Percentiles rank a stretch among this genome's conserved stretches.
phyloP scores from a whole-genome alignment of 2,888 invertebrate species.

The Pterostichus madidus region DNA sequence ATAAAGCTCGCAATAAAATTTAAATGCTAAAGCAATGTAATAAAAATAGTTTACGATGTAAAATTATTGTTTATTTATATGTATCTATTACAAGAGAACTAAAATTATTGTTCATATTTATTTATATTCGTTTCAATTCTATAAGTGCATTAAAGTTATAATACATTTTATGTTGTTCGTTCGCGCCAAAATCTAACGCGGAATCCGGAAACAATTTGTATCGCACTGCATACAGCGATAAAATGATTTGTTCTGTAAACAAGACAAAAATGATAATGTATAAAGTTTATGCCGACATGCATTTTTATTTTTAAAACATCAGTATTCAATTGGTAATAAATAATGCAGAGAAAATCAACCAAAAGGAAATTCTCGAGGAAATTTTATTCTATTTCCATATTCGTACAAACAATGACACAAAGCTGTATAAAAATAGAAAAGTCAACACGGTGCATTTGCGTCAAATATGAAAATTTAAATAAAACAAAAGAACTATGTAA shows the following conservation, averaged over 20 bases:
- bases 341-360: no score
- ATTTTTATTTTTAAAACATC: no score
- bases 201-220: neutral
- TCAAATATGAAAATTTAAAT: slow-evolving; percentile 31
- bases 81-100: no score
- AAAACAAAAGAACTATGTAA: slow-evolving; percentile 38
- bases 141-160: neutral
- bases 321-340: no score
- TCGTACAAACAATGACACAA: no score
- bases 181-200: slow-evolving; percentile 2
- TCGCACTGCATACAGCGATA: neutral
- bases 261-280: neutral
- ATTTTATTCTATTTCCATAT: no score
- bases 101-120: no score
- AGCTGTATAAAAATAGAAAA: slow-evolving; percentile 12
- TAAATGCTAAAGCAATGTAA: neutral
- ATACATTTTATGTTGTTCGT: no score
- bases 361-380: no score
- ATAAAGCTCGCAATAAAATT: slow-evolving; percentile 7
- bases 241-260: neutral
- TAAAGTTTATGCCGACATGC: no score
- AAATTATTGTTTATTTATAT: neutral
- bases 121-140: neutral
- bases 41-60: slow-evolving; percentile 5
- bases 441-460: slow-evolving; percentile 23